Base-by-base conservation (phyloP, 2,888 invertebrate genomes). In the Chromoteleia sp. region DNA sequence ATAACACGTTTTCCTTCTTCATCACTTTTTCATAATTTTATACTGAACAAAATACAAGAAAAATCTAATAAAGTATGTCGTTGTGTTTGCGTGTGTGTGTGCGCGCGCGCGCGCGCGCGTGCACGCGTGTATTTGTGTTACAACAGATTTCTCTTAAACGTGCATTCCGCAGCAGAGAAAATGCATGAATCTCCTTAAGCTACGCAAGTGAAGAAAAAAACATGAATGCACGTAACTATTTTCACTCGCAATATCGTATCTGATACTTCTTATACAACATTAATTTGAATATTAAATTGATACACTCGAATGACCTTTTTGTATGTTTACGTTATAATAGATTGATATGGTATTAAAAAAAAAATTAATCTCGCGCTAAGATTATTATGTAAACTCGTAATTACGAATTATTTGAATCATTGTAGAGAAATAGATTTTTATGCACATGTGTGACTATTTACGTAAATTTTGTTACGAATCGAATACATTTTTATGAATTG, bases 131-230 rank as follows among this genome's bases (percentile, higher is more conserved):
- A 12, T 29, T 14, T n/a, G 39, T 33, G 50, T 71, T 73, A 61
- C 59, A 61, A 54, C 45, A 61, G 63, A 74, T 74, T 74, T 63
- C 63, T 74, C 74, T 63, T 36, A 63, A 74, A 74, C 33, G 74
- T 56, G 59, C 63, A 74, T 74, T 74, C 63, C 63, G 12, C 17
- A 15, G 73, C 54, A 54, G 52, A 54, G 45, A 73, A 73, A 73
- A 63, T 43, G 36, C 56, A 36, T 36, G 63, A 74, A 74, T 54
- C 63, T 74, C 56, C 63, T 74, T 74, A 63, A 56, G 74, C 63
- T 63, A 63, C 63, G 52, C 63, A 74, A 74, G 63, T 74, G 56
- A 45, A 43, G 41, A 33, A 43, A 70, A 74, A 63, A 63, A 21
- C 14, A 33, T n/a, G 58, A 54, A 56, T 56, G 56, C 59, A 45